Conservation (phyloP, 2,797 vertebrate genomes). For the Argya squamiceps region DNA sequence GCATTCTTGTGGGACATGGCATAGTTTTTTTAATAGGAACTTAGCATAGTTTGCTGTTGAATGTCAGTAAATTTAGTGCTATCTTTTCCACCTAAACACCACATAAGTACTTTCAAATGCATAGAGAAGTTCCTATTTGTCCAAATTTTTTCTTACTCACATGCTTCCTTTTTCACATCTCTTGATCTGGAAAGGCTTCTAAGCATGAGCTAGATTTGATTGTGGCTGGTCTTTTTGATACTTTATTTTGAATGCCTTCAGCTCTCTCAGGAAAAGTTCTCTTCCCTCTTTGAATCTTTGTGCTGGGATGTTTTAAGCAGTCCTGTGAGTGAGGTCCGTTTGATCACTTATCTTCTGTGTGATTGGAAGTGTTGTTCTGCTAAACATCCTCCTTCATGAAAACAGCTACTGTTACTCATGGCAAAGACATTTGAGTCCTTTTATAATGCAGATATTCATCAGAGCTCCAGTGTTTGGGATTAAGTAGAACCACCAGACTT, state of each 20-base stretch:
- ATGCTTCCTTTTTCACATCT: not conserved
- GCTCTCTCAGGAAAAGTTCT: not conserved
- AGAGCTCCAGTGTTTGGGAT: not conserved
- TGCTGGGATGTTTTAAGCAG: not conserved
- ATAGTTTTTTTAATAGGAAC: not conserved
- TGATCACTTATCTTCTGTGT: constrained; percentile 29
- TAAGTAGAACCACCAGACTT: not conserved
- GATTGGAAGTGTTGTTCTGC: constrained; percentile 5
- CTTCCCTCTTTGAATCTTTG: not conserved
- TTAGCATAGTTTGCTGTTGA: not conserved
- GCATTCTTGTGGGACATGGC: not conserved
- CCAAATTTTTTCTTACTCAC: not conserved
- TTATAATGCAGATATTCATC: not conserved
- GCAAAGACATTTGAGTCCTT: not conserved
- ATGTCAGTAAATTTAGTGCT: not conserved
- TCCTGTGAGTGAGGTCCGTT: not conserved
- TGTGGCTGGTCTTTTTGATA: not conserved
- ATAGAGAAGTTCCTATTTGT: not conserved
- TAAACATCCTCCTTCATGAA: not conserved
- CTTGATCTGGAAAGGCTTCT: not conserved
- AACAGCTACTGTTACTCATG: not conserved
- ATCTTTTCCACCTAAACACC: not conserved
- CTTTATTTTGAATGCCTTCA: not conserved
- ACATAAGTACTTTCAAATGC: not conserved
- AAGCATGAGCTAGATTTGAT: not conserved